Evolutionary conservation across 2,888 invertebrate genomes (phyloP).

Genomic region (Meteorus cinctellus): DNA sequence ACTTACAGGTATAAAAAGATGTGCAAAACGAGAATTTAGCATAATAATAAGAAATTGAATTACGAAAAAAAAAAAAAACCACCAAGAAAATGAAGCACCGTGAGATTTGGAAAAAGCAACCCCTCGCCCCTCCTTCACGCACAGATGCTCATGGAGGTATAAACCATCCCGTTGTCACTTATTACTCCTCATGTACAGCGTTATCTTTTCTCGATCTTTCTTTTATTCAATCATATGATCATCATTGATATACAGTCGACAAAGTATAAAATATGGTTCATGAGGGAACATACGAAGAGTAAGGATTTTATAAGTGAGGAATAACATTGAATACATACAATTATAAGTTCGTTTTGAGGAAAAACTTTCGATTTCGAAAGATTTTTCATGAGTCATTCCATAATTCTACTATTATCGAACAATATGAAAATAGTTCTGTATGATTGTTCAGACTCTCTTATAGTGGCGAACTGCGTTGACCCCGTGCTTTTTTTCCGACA

Average conservation of each 20-base stretch:
- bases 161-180: no score
- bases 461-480: conserved; percentile 63
- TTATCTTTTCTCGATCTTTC: conserved; percentile 49
- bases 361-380: background rate
- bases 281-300: conserved; percentile 38
- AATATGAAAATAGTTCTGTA: conserved; percentile 26
- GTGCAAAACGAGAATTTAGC: conserved; percentile 20
- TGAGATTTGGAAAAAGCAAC: conserved; percentile 35
- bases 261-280: conserved; percentile 51
- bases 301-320: conserved; percentile 36
- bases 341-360: conserved; percentile 35
- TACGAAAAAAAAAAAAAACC: no score
- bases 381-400: background rate
- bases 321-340: background rate
- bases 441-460: conserved; percentile 60
- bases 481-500: conserved; percentile 59
- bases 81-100: no score
- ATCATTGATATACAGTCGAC: conserved; percentile 64
- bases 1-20: conserved; percentile 36
- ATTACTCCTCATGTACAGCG: conserved; percentile 68
- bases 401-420: conserved; percentile 43
- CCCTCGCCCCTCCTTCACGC: no score
- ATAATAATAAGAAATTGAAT: conserved; percentile 28
- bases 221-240: conserved; percentile 65
- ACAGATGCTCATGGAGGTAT: no score